Base-by-base conservation (phyloP, 2,797 vertebrate species). In the Lindbergichthys nudifrons region DNA sequence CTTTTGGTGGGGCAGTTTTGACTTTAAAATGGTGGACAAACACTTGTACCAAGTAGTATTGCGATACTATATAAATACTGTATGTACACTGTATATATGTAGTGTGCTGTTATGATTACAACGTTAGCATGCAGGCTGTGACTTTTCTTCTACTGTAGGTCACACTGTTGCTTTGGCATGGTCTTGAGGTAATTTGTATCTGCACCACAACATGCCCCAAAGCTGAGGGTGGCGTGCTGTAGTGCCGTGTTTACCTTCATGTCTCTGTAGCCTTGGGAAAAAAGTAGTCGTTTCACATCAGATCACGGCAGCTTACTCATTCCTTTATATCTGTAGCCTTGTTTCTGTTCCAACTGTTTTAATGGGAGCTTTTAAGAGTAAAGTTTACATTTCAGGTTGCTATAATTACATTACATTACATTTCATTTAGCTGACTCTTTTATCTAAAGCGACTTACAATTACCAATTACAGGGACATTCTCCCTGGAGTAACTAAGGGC, bases 161-260 rank as follows among this genome's bases (percentile, higher is more conserved):
- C 58, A 57, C 41, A 21, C 1, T 15, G 48, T 30, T 69, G 15
- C 18, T 51, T 36, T 5, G n/a, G n/a, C 23, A 21, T 19, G 19
- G 26, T 51, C 39, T 21, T 3, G 10, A 65, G 68, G 41, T 48
- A 18, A 41, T 50, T 19, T 57, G 21, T 36, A 19, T 73, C 45
- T 58, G 62, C 51, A 66, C 62, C 66, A 70, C 60, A 75, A 36
- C 53, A 18, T 26, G 36, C 36, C 56, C 60, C 51, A 11, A 9
- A 54, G 73, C 56, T 18, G 47, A 42, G 30, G 45, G 56, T 62
- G 60, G 61, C 41, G 48, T 72, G 79, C 43, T 46, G 45, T 76
- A 46, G 47, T 77, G 67, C 50, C 4, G 36, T 57, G 74, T 84
- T 85, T 73, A 83, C 69, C 62, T 62, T 7, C 45, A n/a, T 39